Evolutionary conservation across 2,797 vertebrate genomes (phyloP).

Genomic region (Microcaecilia unicolor): DNA sequence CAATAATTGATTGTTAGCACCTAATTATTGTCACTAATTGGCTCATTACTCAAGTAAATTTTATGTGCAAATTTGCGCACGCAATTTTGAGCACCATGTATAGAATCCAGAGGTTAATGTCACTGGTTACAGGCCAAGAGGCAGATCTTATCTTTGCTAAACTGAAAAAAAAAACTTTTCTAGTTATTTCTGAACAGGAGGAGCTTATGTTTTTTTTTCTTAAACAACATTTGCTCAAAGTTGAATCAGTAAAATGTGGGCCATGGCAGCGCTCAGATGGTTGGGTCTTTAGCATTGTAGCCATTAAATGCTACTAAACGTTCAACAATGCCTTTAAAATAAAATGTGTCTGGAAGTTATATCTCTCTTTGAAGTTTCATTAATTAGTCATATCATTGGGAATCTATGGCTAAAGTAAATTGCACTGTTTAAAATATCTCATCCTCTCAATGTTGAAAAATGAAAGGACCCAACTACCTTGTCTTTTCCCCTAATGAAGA

Average conservation of each 20-base stretch:
- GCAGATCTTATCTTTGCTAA: too few relatives aligned
- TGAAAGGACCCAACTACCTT: slow-evolving; percentile 71
- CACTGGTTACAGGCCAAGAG: too few relatives aligned
- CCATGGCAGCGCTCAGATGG: slow-evolving; percentile 37
- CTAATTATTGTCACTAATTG: too few relatives aligned
- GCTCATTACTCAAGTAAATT: too few relatives aligned
- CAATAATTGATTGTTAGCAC: too few relatives aligned
- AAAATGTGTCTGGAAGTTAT: slow-evolving; percentile 68
- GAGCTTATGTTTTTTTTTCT: too few relatives aligned
- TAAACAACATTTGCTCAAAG: slow-evolving; percentile 20
- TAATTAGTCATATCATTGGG: slow-evolving; percentile 67
- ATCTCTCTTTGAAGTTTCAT: slow-evolving; percentile 64
- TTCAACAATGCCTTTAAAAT: slow-evolving; percentile 62
- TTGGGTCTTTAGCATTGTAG: slow-evolving; percentile 42
- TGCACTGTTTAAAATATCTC: slow-evolving; percentile 73
- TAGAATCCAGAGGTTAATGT: too few relatives aligned
- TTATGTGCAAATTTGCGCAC: too few relatives aligned
- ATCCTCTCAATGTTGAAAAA: slow-evolving; percentile 74
- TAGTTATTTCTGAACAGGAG: too few relatives aligned
- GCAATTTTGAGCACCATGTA: too few relatives aligned
- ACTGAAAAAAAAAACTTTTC: too few relatives aligned
- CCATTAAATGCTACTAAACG: slow-evolving; percentile 56
- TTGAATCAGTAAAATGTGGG: slow-evolving; percentile 42
- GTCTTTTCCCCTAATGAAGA: slow-evolving; percentile 77
- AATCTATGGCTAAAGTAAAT: slow-evolving; percentile 74